Evolutionary conservation across 2,888 invertebrate species (phyloP), one percentile per base, ranked within the genome.

Genomic region (Caenorhabditis plicata): DNA sequence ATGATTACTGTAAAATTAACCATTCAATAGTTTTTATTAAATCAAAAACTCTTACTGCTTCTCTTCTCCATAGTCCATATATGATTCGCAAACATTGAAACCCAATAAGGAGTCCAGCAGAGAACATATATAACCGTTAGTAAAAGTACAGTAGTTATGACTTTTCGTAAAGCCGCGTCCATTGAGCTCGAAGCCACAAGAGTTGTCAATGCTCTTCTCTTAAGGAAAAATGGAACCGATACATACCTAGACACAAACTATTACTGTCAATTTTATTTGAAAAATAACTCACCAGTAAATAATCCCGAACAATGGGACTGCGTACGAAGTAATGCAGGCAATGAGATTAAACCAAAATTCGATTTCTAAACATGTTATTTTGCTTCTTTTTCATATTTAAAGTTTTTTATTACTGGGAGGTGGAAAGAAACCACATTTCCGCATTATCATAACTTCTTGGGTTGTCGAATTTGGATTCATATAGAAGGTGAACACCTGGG

Each of bases 171-270:
- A n/a, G 79, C 78, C 0, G 67, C 68, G 45, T 78, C 73, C 35
- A 74, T 65, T n/a, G 71, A 65, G 23, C 73, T 73, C 27, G 67
- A 64, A 41, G 73, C 58, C 11, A 76, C 72, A 19, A 77, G 48
- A 17, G 75, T 70, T 15, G 65, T 71, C 23, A 71, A 60, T 13
- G 75, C 75, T 0, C 74, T 50, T 15, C 75, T 54, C 39, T 74
- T 73, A 51, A 79, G 64, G 62, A 79, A 79, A 53, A 75, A 74
- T 22, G 79, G 79, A 25, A 79, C 79, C 25, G 75, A 76, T 35
- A 79, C 69, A 60, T 79, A 79, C 62, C 67, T 67, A 49, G 3
- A n/a, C 3, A 1, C 20, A 20, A 27, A 43, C 8, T 20, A 39
- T 32, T 32, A 20, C 13, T 20, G 20, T 29, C 8, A 39, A 22